Evolutionary conservation across 2,888 invertebrate genomes (phyloP), one percentile per base, ranked within the genome.

Genomic region (Plutella xylostella): DNA sequence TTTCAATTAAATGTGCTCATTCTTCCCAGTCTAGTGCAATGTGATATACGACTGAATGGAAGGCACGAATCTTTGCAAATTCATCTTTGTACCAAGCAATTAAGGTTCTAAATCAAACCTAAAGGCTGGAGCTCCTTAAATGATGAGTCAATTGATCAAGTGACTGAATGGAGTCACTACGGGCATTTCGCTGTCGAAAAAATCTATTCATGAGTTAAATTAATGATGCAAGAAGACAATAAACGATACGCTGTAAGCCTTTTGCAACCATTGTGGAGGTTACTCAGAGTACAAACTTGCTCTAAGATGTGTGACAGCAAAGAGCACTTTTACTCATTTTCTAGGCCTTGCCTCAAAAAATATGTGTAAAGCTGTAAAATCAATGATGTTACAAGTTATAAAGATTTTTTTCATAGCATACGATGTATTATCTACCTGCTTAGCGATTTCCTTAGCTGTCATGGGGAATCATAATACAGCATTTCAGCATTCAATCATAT

Each of bases 151-250:
- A 40, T 40, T 40, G 39, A 40, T 40, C 25, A 40, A 25, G 15
- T 18, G 39, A 14, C 9, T 21, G 25, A 18, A 34, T 34, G n/a
- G n/a, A 34, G 19, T 20, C 37, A 9, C 37, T 20, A n/a, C 34
- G 11, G 15, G 25, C 22, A 17, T 28, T 21, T 15, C 31, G 19
- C 31, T 31, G 42, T 42, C 31, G 11, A n/a, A 28, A 12, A 40
- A 15, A 11, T 18, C 42, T 42, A 30, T 42, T 42, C 42, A 42
- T 20, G 19, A 30, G 18, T 20, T 18, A 31, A 42, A 42, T 42
- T 42, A 42, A 42, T 42, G 42, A 14, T 20, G 14, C 14, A 15
- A 18, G 44, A 38, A 44, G 44, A 42, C 42, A 42, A 38, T 38
- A 19, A 18, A 38, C 20, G 34, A 14, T 17, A n/a, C n/a, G n/a